A percentile compares a stretch with the other conserved stretches of the same genome.
Evolutionary conservation across 2,797 vertebrate genomes (phyloP).

Genomic region (Myripristis jacobus): DNA sequence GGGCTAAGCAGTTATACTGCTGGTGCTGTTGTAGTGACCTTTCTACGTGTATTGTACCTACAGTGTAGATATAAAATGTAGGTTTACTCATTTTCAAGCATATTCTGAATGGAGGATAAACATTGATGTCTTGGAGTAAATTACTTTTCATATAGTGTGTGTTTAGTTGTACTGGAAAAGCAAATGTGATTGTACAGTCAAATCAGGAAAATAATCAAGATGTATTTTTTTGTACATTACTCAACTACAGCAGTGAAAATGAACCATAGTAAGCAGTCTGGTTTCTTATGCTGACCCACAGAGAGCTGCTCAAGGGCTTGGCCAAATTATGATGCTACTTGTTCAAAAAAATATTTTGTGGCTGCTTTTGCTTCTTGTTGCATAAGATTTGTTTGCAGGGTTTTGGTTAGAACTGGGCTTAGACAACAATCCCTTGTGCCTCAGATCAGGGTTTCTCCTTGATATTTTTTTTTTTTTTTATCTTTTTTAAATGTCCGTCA

Average conservation of each 20-base stretch:
- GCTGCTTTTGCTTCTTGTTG: neutral
- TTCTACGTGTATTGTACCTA: neutral
- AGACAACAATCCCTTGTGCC: no score
- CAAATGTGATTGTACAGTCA: neutral
- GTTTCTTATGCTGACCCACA: neutral
- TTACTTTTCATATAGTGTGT: no score
- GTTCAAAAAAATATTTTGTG: neutral
- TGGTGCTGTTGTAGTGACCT: neutral
- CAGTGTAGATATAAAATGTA: neutral
- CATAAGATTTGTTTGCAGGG: neutral
- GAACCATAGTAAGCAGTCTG: neutral
- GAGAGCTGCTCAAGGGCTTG: neutral
- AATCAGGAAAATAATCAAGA: neutral
- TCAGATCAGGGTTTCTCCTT: neutral
- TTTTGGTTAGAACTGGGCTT: neutral
- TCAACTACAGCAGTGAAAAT: neutral
- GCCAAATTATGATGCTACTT: neutral
- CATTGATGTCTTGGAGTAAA: no score
- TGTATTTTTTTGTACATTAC: neutral
- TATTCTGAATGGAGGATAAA: no score
- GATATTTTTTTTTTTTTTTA: neutral
- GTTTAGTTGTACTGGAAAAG: neutral
- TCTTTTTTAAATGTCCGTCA: no score
- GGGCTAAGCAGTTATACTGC: neutral
- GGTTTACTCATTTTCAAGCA: neutral